phyloP scores from a whole-genome alignment of 2,888 invertebrate genomes.

The Erebia ligea region DNA sequence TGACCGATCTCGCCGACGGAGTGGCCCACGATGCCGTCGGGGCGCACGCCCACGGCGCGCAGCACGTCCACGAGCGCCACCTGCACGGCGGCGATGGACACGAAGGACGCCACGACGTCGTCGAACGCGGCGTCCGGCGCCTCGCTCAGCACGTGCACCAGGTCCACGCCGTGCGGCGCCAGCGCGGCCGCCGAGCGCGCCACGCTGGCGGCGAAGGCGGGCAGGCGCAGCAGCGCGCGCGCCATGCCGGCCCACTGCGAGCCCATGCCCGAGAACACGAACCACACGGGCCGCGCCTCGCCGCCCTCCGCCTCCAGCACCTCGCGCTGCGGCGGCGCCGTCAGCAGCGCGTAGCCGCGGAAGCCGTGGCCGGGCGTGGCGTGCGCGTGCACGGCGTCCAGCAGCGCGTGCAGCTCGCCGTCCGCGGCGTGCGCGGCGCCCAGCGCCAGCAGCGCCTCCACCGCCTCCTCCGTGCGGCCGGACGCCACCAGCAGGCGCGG shows the following conservation, averaged over 20 bases:
- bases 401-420: conserved; percentile 88
- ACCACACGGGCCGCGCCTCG: conserved; percentile 94
- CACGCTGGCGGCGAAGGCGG: conserved; percentile 91
- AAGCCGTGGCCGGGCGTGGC: conserved; percentile 90
- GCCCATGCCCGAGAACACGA: conserved; percentile 98
- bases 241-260: conserved; percentile 99
- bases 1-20: conserved; percentile 94
- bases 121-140: conserved; percentile 91
- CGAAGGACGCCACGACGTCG: conserved; percentile 94
- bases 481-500: conserved; percentile 90
- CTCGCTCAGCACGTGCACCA: conserved; percentile 90
- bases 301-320: conserved; percentile 65
- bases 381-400: conserved; percentile 88
- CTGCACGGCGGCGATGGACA: conserved; percentile 97
- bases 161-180: conserved; percentile 90
- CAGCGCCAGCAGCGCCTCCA: conserved; percentile 85
- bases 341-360: conserved; percentile 92
- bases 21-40: conserved; percentile 98
- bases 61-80: conserved; percentile 97
- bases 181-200: conserved; percentile 89
- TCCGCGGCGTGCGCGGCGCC: conserved; percentile 85
- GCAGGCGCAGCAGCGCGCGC: conserved; percentile 91
- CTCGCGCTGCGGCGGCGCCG: conserved; percentile 57
- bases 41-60: conserved; percentile 88
- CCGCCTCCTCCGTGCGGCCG: conserved; percentile 93